Base-by-base conservation (phyloP, 92 coral and sea anemone genomes). In the Phymanthus crucifer region DNA sequence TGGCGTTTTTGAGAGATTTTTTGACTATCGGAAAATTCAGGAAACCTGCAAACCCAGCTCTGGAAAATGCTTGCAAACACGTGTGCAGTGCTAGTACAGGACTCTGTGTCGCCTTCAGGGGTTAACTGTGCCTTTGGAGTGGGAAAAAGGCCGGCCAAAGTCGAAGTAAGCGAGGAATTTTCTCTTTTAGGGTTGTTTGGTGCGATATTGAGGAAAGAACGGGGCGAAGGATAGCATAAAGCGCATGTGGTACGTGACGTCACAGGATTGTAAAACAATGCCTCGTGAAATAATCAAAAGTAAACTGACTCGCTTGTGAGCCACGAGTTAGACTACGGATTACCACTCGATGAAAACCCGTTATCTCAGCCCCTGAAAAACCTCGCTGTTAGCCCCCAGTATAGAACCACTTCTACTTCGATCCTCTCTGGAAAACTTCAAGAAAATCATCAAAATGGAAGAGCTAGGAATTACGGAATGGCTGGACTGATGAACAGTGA, bases 241-340 rank as follows among this genome's bases (percentile, higher is more conserved):
- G 99, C 99, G 99, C 99, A 95, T 95, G 99, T 95, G 99, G 99
- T 95, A 95, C 91, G 98, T 95, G 99, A 95, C 98, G 99, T 95
- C 99, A 95, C 97, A 90, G 97, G 93, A 95, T 95, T 93, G 99
- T 95, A 95, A 95, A 95, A 95, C 99, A 95, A 95, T 95, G 99
- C 99, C 98, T 92, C 97, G 97, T 92, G 97, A 92, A 92, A 92
- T 92, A 92, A 92, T 92, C 97, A 92, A 92, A 92, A 90, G 97
- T 92, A 92, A 92, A 92, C 97, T 92, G 97, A 92, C 91, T 92
- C 97, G 97, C 84, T 73, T 92, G n/a, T n/a, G 82, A 85, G 97
- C 93, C 93, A 89, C 93, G 93, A 92, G 93, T 89, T 87, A 83
- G 86, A 89, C 83, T 81, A 81, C 76, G 83, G 93, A 90, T 89